Percentiles rank a stretch among this genome's conserved stretches.
Conservation (phyloP, 2,113 vertebrate species). For the Nesospiza acunhae region DNA sequence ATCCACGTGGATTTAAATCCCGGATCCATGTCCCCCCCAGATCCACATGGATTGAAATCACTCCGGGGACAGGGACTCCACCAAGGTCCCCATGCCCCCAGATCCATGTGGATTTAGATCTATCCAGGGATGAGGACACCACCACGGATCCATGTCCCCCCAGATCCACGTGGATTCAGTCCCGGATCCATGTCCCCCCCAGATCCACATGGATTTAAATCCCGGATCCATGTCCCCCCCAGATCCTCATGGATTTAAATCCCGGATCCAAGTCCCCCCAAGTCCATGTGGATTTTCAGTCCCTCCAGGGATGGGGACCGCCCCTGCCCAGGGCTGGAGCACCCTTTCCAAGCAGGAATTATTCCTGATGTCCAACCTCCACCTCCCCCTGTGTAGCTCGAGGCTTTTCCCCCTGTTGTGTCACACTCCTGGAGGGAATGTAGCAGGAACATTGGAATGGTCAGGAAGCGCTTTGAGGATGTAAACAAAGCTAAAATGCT, state of each 20-base stretch:
- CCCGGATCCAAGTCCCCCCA: background rate
- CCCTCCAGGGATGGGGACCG: background rate
- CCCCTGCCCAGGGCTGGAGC: background rate
- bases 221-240: background rate
- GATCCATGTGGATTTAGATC: too few relatives aligned
- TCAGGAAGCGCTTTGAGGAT: background rate
- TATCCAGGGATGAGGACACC: too few relatives aligned
- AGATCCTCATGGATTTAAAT: background rate
- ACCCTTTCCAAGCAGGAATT: background rate
- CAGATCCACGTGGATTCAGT: background rate
- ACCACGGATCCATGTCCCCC: accelerated
- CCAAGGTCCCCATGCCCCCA: too few relatives aligned
- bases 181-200: background rate
- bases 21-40: too few relatives aligned
- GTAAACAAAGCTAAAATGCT: accelerated
- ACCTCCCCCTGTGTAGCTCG: accelerated
- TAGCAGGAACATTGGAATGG: background rate
- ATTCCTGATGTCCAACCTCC: background rate
- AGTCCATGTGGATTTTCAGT: background rate
- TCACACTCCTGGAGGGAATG: background rate
- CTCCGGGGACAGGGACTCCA: too few relatives aligned
- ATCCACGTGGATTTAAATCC: background rate
- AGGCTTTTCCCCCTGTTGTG: too few relatives aligned
- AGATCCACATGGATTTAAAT: background rate
- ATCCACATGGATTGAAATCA: background rate